Percentiles rank a stretch among this genome's conserved stretches.
phyloP scores from a whole-genome alignment of 2,888 invertebrate species.

The Ochropacha duplaris region DNA sequence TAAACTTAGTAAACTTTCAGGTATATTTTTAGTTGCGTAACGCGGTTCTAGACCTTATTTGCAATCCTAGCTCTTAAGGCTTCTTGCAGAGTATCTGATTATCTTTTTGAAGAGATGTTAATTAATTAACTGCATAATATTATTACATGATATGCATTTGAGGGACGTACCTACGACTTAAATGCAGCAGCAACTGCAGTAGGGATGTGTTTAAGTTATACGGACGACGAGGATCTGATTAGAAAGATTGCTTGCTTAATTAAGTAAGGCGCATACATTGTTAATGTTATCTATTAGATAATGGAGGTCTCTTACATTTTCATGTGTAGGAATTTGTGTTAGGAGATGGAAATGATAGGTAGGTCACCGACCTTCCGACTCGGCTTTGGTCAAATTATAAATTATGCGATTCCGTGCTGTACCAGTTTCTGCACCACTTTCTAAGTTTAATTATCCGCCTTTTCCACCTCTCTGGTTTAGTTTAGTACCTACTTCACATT shows the following conservation, averaged over 20 bases:
- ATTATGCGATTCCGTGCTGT: constrained; percentile 57
- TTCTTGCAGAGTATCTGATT: neutral
- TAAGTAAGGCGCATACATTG: neutral
- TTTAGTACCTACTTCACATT: constrained; percentile 62
- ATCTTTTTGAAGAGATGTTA: too few relatives aligned
- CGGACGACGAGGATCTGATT: neutral
- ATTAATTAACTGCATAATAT: too few relatives aligned
- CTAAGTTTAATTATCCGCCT: constrained; percentile 69
- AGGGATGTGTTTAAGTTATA: too few relatives aligned
- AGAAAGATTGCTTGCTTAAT: neutral
- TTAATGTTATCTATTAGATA: constrained; percentile 23
- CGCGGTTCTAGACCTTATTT: constrained; percentile 10
- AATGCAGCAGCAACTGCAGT: too few relatives aligned
- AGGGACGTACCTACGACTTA: too few relatives aligned
- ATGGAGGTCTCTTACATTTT: constrained; percentile 10
- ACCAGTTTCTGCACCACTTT: constrained; percentile 64
- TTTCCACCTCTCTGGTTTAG: constrained; percentile 59
- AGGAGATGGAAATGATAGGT: constrained; percentile 20
- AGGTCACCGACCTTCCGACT: constrained; percentile 48
- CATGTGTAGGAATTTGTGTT: constrained; percentile 24
- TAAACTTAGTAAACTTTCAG: constrained; percentile 26
- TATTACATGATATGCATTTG: too few relatives aligned
- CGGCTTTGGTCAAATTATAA: constrained; percentile 59
- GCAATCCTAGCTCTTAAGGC: constrained; percentile 2
- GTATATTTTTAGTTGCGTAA: constrained; percentile 28